Percentiles rank a stretch among this genome's conserved stretches.
Conservation (phyloP, 2,797 vertebrate genomes). For the Alca torda region DNA sequence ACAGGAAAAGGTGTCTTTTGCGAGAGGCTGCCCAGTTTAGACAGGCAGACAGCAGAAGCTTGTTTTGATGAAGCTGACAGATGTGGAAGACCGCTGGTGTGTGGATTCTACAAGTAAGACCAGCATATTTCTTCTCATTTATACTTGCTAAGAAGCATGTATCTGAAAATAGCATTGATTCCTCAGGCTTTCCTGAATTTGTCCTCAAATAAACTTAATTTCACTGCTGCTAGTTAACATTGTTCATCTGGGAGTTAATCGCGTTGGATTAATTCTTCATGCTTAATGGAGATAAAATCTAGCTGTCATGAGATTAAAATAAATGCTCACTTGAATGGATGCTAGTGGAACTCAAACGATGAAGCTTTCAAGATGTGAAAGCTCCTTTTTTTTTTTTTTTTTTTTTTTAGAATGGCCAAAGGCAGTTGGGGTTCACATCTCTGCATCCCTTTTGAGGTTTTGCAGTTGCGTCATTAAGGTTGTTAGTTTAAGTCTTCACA, state of each 20-base stretch:
- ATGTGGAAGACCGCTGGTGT: conserved; percentile 53
- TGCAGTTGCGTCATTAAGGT: background rate
- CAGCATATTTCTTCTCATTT: background rate
- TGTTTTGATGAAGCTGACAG: conserved; percentile 62
- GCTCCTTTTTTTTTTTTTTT: background rate
- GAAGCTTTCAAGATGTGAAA: background rate
- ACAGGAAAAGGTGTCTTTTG: conserved; percentile 70
- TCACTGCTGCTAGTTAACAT: background rate
- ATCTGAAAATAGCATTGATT: background rate
- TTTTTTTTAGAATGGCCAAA: background rate
- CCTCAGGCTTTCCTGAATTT: background rate
- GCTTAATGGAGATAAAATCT: background rate
- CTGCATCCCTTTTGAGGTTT: no score
- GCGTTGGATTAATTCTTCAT: background rate
- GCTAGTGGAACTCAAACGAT: background rate
- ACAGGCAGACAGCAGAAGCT: conserved; percentile 37
- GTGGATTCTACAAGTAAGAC: conserved; percentile 71
- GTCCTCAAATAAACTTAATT: background rate
- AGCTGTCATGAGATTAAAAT: background rate
- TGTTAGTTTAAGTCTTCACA: background rate
- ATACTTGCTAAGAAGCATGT: background rate
- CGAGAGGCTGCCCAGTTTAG: conserved; percentile 55
- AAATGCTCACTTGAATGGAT: background rate
- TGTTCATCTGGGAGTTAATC: background rate
- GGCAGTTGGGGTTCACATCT: background rate